Evolutionary conservation across 2,888 invertebrate species (phyloP).

Genomic region (Drosophila acutilabella): DNA sequence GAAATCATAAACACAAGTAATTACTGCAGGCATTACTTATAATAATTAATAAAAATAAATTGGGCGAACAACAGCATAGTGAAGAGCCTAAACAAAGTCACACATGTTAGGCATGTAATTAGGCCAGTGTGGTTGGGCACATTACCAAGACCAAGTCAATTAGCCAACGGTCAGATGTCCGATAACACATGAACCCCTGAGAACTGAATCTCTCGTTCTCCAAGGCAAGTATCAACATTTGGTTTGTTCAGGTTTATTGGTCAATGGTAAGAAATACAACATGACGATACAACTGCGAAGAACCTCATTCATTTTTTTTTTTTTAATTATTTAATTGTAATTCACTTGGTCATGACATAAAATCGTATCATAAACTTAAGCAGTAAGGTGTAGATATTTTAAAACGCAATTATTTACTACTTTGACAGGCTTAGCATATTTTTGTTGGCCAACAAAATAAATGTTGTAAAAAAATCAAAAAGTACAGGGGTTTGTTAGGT

Average conservation of each 20-base stretch:
- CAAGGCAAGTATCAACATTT: background rate
- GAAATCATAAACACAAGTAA: constrained; percentile 26
- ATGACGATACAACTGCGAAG: too few species aligned
- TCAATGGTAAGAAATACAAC: constrained; percentile 1
- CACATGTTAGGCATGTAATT: constrained; percentile 47
- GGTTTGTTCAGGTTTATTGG: constrained; percentile 5
- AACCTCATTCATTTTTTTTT: background rate
- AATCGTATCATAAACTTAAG: too few species aligned
- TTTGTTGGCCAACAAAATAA: too few species aligned
- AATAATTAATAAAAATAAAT: constrained; percentile 65
- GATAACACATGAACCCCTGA: constrained; percentile 8
- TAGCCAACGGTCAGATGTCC: constrained; percentile 13
- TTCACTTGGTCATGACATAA: too few species aligned
- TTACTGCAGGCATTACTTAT: constrained; percentile 40
- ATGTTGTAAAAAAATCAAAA: too few species aligned
- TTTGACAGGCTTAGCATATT: too few species aligned
- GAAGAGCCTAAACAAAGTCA: constrained; percentile 35
- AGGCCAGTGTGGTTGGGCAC: constrained; percentile 27
- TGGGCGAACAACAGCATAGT: constrained; percentile 37
- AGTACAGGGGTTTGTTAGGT: too few species aligned
- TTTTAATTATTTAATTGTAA: too few species aligned
- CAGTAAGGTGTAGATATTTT: too few species aligned
- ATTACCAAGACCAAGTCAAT: constrained; percentile 25
- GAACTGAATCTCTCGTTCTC: background rate
- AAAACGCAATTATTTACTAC: too few species aligned